These are phyloP conservation scores for Cavia porcellus DNA, from an alignment of 2,113 vertebrate species.

Conservation along the genomic window DNA sequence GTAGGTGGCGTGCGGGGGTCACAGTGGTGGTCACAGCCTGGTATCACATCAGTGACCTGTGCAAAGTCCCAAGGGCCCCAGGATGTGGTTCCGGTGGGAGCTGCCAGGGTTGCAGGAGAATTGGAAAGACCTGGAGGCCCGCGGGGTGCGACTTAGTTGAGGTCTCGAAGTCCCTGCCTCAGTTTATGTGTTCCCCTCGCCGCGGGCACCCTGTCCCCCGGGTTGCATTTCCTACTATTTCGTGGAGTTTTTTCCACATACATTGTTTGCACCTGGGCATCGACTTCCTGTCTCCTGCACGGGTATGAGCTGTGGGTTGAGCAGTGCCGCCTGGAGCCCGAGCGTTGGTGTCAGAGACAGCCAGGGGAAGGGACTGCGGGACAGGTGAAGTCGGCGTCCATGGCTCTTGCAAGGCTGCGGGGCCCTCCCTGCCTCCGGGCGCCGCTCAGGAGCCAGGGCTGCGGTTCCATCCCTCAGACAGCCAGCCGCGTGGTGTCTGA, in stretches of 20 bases:
- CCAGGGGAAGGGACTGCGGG: background rate
- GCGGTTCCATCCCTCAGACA: conserved; percentile 54
- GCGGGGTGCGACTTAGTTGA: background rate
- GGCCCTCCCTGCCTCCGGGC: background rate
- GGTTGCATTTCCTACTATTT: background rate
- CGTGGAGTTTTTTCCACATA: background rate
- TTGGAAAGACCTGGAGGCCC: background rate
- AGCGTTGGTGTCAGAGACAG: background rate
- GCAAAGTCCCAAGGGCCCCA: background rate
- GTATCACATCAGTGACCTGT: background rate
- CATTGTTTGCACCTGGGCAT: background rate
- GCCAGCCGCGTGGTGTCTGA: conserved; percentile 22
- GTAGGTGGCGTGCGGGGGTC: no score
- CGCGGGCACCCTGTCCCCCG: rapidly evolving
- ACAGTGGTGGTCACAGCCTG: no score
- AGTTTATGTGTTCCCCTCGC: rapidly evolving
- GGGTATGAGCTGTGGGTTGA: background rate
- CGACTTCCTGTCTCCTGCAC: background rate
- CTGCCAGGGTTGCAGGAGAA: background rate
- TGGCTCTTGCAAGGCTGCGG: background rate
- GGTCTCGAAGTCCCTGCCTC: background rate
- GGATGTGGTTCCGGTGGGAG: background rate
- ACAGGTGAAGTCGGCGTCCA: conserved; percentile 59
- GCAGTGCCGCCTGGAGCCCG: rapidly evolving
- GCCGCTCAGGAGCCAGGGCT: background rate